Conservation (phyloP, 2,797 vertebrate species). For the Phaenicophaeus curvirostris region DNA sequence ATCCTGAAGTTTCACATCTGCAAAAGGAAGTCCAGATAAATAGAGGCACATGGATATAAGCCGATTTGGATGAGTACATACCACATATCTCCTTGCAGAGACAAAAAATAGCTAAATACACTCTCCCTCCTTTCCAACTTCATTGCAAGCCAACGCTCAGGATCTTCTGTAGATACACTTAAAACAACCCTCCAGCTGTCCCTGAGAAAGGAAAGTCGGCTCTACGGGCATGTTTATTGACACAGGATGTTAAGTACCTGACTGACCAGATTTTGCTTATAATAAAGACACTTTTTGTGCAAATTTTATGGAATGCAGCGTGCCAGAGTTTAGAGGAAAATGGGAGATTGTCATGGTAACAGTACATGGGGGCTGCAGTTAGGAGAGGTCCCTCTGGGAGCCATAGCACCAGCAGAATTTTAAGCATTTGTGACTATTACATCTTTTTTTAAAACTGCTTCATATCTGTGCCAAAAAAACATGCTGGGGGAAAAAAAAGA, state of each 20-base stretch:
- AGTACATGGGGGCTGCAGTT: neutral
- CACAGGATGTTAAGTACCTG: slow-evolving; percentile 37
- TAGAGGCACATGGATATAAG: neutral
- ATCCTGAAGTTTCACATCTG: accelerated
- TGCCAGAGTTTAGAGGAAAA: slow-evolving; percentile 45
- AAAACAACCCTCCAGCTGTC: neutral
- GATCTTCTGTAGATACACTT: neutral
- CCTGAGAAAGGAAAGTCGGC: neutral
- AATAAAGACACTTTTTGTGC: slow-evolving; percentile 43
- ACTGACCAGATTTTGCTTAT: slow-evolving; percentile 5
- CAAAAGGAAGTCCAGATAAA: neutral
- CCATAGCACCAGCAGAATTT: neutral
- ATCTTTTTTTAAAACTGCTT: neutral
- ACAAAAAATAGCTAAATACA: neutral
- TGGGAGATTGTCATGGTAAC: neutral
- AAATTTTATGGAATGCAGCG: slow-evolving; percentile 11
- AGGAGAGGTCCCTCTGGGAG: slow-evolving; percentile 37
- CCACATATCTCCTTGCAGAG: neutral
- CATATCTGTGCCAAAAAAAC: neutral
- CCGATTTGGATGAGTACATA: neutral
- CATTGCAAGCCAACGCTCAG: neutral
- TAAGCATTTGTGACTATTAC: neutral
- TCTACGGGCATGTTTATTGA: slow-evolving; percentile 20
- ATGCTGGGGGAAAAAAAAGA: neutral
- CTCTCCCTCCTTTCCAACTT: neutral